Evolutionary conservation across 2,113 vertebrate genomes (phyloP).

Genomic region (Sterna hirundo): DNA sequence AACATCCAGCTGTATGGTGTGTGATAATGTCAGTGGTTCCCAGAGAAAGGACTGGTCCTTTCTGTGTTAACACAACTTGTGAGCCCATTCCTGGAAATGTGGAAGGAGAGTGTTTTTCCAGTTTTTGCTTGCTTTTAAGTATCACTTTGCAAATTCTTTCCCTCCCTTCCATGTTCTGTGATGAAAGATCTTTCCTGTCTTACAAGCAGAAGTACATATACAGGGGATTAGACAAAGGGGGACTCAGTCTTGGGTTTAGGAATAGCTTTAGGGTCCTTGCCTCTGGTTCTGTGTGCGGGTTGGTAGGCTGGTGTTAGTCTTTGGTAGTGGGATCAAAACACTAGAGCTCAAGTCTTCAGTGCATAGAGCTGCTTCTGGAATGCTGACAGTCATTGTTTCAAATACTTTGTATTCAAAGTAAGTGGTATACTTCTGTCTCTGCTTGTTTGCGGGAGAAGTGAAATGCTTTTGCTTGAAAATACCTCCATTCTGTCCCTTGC

Average conservation of each 20-base stretch:
- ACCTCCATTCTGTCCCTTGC: not conserved
- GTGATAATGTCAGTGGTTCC: not conserved
- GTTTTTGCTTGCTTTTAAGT: not conserved
- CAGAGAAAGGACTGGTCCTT: not conserved
- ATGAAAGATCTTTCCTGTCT: not conserved
- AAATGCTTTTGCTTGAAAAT: constrained; percentile 12
- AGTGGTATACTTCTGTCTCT: not conserved
- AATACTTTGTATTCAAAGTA: constrained; percentile 7
- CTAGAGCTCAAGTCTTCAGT: not conserved
- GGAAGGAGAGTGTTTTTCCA: not conserved
- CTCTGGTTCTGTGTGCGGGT: not conserved
- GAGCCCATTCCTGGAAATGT: not conserved
- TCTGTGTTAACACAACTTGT: not conserved
- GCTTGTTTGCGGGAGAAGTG: not conserved
- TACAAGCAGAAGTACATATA: not conserved
- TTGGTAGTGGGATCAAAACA: not conserved
- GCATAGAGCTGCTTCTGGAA: not conserved
- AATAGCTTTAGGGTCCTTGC: not conserved
- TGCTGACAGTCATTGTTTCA: not conserved
- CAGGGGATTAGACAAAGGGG: not conserved
- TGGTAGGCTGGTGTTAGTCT: not conserved
- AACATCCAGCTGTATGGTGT: not conserved
- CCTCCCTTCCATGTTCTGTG: not conserved
- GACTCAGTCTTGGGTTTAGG: not conserved
- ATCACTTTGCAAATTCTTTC: not conserved